Percentiles rank a stretch among this genome's conserved stretches.
Conservation (phyloP, 2,888 invertebrate genomes). For the Leptinotarsa haldemani region DNA sequence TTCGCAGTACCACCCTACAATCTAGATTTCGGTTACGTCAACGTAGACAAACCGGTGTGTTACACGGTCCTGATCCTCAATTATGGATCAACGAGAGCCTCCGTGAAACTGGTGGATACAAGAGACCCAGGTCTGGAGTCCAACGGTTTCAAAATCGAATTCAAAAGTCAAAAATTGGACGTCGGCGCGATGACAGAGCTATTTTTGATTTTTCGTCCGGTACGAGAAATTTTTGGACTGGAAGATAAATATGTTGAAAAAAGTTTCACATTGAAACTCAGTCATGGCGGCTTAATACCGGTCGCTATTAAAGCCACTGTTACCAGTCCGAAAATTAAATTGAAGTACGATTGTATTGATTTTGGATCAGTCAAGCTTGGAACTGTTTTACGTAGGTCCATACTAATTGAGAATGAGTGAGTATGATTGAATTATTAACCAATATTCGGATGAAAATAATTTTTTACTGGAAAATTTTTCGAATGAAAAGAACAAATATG, state of each 20-base stretch:
- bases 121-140: constrained; percentile 43
- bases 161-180: constrained; percentile 63
- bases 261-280: constrained; percentile 62
- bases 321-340: constrained; percentile 70
- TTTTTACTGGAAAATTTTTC: too few relatives aligned
- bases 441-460: too few relatives aligned
- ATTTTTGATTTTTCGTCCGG: constrained; percentile 69
- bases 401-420: constrained; percentile 72
- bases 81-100: constrained; percentile 69
- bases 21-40: constrained; percentile 71
- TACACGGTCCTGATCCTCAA: constrained; percentile 64
- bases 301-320: constrained; percentile 70
- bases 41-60: constrained; percentile 66
- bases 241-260: constrained; percentile 61
- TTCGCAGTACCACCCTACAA: constrained; percentile 68
- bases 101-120: constrained; percentile 62
- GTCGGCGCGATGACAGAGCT: constrained; percentile 68
- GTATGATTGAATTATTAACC: constrained; percentile 39
- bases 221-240: constrained; percentile 64
- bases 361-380: constrained; percentile 73
- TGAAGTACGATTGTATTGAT: constrained; percentile 66
- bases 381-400: constrained; percentile 68
- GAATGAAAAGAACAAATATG: too few relatives aligned
- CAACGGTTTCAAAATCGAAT: constrained; percentile 59
- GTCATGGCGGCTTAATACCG: constrained; percentile 72